These are phyloP conservation scores for Drosophila nasuta DNA, from an alignment of 1,140 invertebrate genomes.

Conservation along the genomic window DNA sequence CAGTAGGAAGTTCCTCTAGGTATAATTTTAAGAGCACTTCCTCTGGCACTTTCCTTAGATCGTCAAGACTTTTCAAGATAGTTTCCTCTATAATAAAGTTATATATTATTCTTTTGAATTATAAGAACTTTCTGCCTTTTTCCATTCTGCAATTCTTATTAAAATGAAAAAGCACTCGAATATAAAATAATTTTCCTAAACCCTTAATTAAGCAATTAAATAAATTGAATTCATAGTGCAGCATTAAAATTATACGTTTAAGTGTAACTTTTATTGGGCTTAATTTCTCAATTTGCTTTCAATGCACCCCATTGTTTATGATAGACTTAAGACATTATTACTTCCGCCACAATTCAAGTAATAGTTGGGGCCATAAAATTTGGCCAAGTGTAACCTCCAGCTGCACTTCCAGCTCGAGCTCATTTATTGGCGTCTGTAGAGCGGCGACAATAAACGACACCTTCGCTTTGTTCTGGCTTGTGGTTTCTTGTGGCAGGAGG, in stretches of 20 bases:
- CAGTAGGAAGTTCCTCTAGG: too few species aligned
- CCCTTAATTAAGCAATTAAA: neutral
- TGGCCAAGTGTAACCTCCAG: constrained; percentile 15
- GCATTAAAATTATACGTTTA: too few species aligned
- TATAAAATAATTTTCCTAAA: too few species aligned
- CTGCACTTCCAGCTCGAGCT: neutral
- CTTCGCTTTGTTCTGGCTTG: constrained; percentile 41
- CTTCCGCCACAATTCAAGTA: neutral
- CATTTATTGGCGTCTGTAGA: constrained; percentile 37
- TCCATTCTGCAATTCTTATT: too few species aligned
- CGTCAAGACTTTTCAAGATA: too few species aligned
- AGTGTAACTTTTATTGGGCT: neutral
- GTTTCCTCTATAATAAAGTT: too few species aligned
- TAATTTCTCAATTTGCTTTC: neutral
- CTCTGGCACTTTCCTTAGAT: too few species aligned
- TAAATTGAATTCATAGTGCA: too few species aligned
- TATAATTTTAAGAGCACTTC: too few species aligned
- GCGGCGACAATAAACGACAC: constrained; percentile 66
- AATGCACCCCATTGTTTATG: neutral
- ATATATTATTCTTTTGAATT: too few species aligned
- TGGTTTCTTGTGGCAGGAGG: neutral
- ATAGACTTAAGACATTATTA: neutral
- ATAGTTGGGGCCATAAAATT: neutral
- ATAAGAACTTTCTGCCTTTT: too few species aligned
- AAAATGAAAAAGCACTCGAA: too few species aligned